Evolutionary conservation across 1,140 invertebrate genomes (phyloP), one percentile per base, ranked within the genome.

Genomic region (Nymphalis io): DNA sequence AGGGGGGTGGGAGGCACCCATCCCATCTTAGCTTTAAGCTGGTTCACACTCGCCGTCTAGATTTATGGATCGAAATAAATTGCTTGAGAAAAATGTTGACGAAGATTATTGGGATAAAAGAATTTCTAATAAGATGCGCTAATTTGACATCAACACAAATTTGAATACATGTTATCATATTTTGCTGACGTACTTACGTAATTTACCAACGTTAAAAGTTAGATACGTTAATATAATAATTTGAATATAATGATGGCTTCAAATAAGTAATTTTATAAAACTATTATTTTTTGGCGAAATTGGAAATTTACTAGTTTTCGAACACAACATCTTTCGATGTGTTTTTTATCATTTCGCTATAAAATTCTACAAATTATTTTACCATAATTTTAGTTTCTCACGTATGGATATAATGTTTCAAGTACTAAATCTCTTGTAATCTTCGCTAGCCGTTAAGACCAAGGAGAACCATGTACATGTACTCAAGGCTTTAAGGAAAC

Each of bases 51-150:
- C 55, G 68, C 68, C 61, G 60, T 67, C 70, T 72, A 72, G 70
- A 72, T 72, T 72, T 72, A 67, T 72, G 63, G 46, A 72, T 72
- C 70, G 70, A 72, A 72, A 65, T 70, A 65, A 70, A 70, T 70
- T 70, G 62, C 61, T 63, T n/a, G 68, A 70, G 60, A 70, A 70
- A 70, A 62, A 68, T 38, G 66, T 51, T 55, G 44, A 63, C 46
- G 46, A 33, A 63, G 60, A 63, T 63, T 63, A 63, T 63, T 46
- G 44, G 46, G 44, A 63, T 63, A 39, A 27, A 63, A 53, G 48
- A 38, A 63, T 63, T 55, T 27, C 15, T 27, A 27, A 21, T 55
- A 55, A 15, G 15, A n/a, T 15, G 21, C 23, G 21, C 0, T 55
- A 55, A 55, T 55, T 55, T 51, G 12, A 20, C 11, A 8, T 8